phyloP scores from a whole-genome alignment of 2,888 invertebrate species.

The Latheticus oryzae region DNA sequence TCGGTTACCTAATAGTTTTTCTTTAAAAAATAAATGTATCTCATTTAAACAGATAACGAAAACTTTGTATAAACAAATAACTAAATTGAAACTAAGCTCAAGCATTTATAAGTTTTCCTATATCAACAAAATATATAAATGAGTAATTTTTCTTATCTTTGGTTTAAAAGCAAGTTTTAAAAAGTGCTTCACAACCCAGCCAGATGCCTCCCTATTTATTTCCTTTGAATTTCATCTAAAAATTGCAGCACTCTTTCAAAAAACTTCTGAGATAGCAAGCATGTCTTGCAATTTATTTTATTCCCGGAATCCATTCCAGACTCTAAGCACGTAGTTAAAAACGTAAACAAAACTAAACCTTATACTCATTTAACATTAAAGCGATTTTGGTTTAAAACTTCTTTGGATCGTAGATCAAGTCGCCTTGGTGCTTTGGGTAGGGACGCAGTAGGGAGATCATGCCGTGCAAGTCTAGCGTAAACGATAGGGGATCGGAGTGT shows the following conservation, averaged over 20 bases:
- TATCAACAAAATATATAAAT: no score
- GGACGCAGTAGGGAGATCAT: constrained; percentile 48
- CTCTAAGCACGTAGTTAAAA: constrained; percentile 61
- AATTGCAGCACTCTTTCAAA: constrained; percentile 49
- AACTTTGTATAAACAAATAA: no score
- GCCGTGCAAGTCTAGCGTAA: constrained; percentile 56
- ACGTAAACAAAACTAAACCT: constrained; percentile 37
- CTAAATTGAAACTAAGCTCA: no score
- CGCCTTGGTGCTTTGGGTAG: constrained; percentile 47
- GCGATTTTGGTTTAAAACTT: constrained; percentile 45
- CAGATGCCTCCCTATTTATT: no score
- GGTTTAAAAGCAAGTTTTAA: no score
- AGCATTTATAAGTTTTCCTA: no score
- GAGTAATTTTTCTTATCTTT: no score
- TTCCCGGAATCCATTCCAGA: constrained; percentile 65
- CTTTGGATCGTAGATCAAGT: constrained; percentile 61
- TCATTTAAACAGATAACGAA: no score
- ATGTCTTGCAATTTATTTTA: constrained; percentile 65
- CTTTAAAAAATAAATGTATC: no score
- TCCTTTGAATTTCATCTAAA: constrained; percentile 37
- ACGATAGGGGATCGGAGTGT: constrained; percentile 55
- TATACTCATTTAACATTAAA: constrained; percentile 37
- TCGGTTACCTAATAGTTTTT: no score
- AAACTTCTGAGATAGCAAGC: constrained; percentile 59
- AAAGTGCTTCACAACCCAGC: no score